Evolutionary conservation across 1,140 invertebrate species (phyloP).

Genomic region (Diploscapter pachys): DNA sequence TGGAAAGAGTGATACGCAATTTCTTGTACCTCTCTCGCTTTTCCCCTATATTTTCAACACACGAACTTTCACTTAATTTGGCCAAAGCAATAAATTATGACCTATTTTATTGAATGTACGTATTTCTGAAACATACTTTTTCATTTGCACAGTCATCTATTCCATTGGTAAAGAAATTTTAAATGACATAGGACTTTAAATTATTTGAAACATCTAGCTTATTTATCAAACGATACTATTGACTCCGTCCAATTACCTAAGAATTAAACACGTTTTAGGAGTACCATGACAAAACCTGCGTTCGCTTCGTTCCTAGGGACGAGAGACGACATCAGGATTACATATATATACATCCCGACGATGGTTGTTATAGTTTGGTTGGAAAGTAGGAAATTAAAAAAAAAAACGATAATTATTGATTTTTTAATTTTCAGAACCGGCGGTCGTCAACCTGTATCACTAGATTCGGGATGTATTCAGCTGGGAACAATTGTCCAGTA

Average conservation of each 20-base stretch:
- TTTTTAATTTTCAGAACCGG: constrained; percentile 39
- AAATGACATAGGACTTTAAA: no score
- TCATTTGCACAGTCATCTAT: no score
- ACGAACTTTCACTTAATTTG: no score
- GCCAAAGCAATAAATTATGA: no score
- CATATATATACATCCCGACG: constrained; percentile 53
- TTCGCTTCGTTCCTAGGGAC: constrained; percentile 51
- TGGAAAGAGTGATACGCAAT: neutral
- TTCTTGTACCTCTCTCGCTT: neutral
- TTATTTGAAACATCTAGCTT: no score
- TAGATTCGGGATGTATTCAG: constrained; percentile 58
- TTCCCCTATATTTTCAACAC: no score
- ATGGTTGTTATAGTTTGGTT: constrained; percentile 43
- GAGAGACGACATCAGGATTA: constrained; percentile 45
- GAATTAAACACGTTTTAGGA: constrained; percentile 15
- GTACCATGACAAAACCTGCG: constrained; percentile 52
- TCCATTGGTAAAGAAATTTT: no score
- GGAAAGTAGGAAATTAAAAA: constrained; percentile 26
- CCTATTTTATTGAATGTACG: no score
- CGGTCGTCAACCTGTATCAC: constrained; percentile 52
- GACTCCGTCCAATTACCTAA: neutral
- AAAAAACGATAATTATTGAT: neutral
- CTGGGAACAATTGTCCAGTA: constrained; percentile 54
- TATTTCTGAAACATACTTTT: no score
- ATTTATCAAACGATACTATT: no score